Evolutionary conservation across 2,797 vertebrate species (phyloP), one percentile per base, ranked within the genome.

Genomic region (Okamejei kenojei): DNA sequence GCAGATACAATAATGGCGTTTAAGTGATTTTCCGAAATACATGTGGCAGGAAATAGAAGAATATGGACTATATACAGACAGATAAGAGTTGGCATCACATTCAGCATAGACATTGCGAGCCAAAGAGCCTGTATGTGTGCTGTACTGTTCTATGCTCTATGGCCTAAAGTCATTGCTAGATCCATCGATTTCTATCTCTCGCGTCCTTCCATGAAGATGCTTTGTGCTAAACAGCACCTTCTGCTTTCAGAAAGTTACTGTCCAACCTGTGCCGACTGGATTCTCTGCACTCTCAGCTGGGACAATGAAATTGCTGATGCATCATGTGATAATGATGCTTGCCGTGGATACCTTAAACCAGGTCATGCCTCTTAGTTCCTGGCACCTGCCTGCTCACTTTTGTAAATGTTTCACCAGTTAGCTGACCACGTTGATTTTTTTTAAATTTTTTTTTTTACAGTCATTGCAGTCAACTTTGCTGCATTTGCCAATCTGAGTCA

Each of bases 331-430:
- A 29, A 19, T 26, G 15, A 61, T 61, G 81, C 13, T 58, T 11
- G 26, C 21, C 2, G 10, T 61, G 26, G 54, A 84, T n/a, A 29
- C 23, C 29, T 15, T 26, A 84, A 54, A 54, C 45, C 21, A 38
- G 7, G 7, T 82, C 80, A 54, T 0, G 23, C 19, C 80, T 58
- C 21, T 45, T 38, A 2, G 80, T 82, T 82, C 23, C 80, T 82
- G 38, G 8, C 8, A 0, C 21, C 54, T 23, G 8, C 80, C 80
- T 15, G 58, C 29, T 61, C 11, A 84, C 61, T 84, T n/a, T 84
- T 11, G 81, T 84, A 84, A 82, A 82, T 82, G 45, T 82, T 82
- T 29, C 58, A 61, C 81, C 4, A 84, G 61, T 84, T 17, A 82
- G 11, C 45, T 1, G 21, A 2, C 38, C 2, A 19, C 23, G 23